Percentiles rank a stretch among this genome's conserved stretches.
Conservation (phyloP, 2,888 invertebrate genomes). For the Thysanoteuthis rhombus region DNA sequence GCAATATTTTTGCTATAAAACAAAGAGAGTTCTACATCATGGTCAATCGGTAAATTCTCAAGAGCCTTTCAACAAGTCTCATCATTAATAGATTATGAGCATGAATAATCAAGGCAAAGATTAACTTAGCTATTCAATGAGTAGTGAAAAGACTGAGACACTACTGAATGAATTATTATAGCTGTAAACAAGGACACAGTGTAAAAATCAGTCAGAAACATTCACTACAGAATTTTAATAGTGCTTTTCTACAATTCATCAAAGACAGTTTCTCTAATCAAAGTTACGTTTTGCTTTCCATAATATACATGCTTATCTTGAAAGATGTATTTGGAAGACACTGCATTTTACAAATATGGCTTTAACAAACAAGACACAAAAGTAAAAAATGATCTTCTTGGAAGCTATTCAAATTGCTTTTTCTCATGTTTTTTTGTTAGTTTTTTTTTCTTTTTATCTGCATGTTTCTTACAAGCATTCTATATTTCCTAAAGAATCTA, state of each 20-base stretch:
- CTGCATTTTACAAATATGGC: not conserved
- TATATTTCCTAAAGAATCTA: not conserved
- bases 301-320: not conserved
- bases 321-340: not conserved
- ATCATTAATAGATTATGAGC: not conserved
- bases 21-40: not conserved
- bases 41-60: not conserved
- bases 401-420: too few species aligned
- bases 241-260: not conserved
- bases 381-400: not conserved
- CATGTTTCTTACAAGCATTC: not conserved
- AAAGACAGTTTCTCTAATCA: not conserved
- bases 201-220: not conserved
- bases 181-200: not conserved
- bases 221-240: not conserved
- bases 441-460: not conserved
- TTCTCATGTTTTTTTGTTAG: too few species aligned
- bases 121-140: not conserved
- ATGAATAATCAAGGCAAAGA: not conserved
- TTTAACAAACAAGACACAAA: not conserved
- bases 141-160: not conserved
- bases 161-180: not conserved
- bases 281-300: not conserved
- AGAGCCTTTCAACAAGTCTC: not conserved
- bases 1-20: not conserved